Evolutionary conservation across 1,140 invertebrate species (phyloP).

Genomic region (Platorchestia sp.): DNA sequence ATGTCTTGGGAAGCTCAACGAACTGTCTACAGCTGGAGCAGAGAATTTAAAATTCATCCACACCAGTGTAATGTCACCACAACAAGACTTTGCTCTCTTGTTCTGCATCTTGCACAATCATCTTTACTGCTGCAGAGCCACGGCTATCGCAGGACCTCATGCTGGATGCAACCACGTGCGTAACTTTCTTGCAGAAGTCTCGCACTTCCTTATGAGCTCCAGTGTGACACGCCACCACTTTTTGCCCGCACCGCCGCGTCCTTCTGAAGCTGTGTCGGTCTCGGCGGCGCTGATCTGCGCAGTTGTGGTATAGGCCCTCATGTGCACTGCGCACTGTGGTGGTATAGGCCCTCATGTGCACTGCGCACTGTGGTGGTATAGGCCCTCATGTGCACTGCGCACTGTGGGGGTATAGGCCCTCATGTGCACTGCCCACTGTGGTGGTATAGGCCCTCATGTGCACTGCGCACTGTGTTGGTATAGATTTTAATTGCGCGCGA

Average conservation of each 20-base stretch:
- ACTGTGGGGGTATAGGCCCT: too few relatives aligned
- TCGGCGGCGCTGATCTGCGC: background rate
- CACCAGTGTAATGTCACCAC: background rate
- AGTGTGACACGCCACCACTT: background rate
- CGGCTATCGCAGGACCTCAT: background rate
- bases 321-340: too few relatives aligned
- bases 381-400: too few relatives aligned
- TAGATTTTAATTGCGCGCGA: background rate
- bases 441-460: too few relatives aligned
- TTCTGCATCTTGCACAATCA: background rate
- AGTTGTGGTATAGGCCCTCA: too few relatives aligned
- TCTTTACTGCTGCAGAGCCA: background rate
- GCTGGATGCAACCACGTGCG: background rate
- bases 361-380: too few relatives aligned
- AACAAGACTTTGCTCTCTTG: background rate
- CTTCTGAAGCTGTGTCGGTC: background rate
- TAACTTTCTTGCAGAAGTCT: conserved; percentile 1
- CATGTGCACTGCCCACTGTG: too few relatives aligned
- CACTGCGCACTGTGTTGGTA: too few relatives aligned
- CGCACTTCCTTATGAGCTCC: background rate
- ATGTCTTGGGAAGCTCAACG: background rate
- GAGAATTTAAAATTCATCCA: background rate
- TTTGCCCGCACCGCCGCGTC: background rate
- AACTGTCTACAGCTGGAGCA: background rate
- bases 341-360: too few relatives aligned